Base-by-base conservation (phyloP, 2,888 invertebrate genomes). In the Drosophila nr. medialis region DNA sequence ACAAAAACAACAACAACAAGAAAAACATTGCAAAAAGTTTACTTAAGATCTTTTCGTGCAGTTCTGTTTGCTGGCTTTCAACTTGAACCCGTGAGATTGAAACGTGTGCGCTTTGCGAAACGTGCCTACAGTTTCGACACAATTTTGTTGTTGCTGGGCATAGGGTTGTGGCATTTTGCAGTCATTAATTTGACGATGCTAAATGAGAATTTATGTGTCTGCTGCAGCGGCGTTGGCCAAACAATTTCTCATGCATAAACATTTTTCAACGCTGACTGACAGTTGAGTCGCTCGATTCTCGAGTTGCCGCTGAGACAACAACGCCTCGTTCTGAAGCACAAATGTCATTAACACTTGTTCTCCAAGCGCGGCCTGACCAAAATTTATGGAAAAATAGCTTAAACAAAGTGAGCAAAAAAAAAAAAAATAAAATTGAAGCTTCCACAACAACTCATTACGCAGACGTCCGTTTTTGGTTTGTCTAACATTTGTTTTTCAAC, bases 151-250 rank as follows among this genome's bases (percentile, higher is more conserved):
- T 53, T 30, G 34, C 21, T 53, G n/a, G 13, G 29, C 72, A 40
- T 38, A 73, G 62, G 34, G 50, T 60, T 77, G 69, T 72, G 81
- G 64, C 77, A 75, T 73, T 84, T 81, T 84, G 66, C 69, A 83
- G 89, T 85, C 86, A 87, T 87, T 87, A 87, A 87, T 87, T 87
- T 89, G 89, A 85, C 87, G 84, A 78, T 83, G 89, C 67, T 89
- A 89, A 87, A 87, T 87, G 89, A 83, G 86, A 87, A 87, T 87
- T 87, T 89, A 87, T 87, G 87, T 81, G 86, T 85, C 86, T 81
- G 74, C 71, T 78, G 89, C 89, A 86, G 77, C 71, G 75, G 83
- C 64, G 63, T 66, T 75, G 75, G 75, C 61, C 61, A 79, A 69
- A 74, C 82, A 74, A 86, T 83, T 86, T 83, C 80, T 83, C 86